phyloP scores from a whole-genome alignment of 2,797 vertebrate species.

The Nyctalus aviator region DNA sequence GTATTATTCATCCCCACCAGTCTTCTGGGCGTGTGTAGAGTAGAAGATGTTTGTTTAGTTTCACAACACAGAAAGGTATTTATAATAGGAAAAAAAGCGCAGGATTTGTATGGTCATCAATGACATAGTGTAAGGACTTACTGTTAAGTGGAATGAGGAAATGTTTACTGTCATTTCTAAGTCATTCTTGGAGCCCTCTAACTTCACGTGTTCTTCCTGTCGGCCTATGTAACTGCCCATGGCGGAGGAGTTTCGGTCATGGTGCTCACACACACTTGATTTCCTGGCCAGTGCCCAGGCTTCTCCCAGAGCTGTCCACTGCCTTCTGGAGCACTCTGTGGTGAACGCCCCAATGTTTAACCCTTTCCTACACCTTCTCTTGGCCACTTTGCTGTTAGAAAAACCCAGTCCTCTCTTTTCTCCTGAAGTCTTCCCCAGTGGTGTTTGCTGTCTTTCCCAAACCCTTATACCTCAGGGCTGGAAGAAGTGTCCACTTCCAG shows the following conservation, averaged over 20 bases:
- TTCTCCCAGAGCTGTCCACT: not conserved
- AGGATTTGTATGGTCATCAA: not conserved
- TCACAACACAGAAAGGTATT: slow-evolving; percentile 27
- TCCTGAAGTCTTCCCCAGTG: not conserved
- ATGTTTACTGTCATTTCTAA: not conserved
- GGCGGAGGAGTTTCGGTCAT: not conserved
- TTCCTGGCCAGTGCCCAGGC: not conserved
- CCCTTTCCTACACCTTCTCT: not conserved
- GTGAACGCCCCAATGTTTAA: not conserved
- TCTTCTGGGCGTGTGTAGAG: slow-evolving; percentile 42
- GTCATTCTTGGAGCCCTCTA: not conserved
- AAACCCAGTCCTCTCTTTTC: not conserved
- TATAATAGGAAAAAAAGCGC: slow-evolving; percentile 21
- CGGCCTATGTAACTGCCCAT: not conserved
- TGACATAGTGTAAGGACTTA: not conserved
- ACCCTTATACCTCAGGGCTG: not conserved
- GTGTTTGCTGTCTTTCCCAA: not conserved
- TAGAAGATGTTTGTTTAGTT: slow-evolving; percentile 61
- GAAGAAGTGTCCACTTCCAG: not conserved
- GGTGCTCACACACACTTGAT: not conserved
- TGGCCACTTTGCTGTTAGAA: not conserved
- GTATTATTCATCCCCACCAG: slow-evolving; percentile 36
- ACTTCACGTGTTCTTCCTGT: not conserved
- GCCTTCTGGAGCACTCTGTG: not conserved
- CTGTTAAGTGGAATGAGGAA: not conserved